Conservation (phyloP, 2,888 invertebrate genomes). For the Pediacus dermestoides region DNA sequence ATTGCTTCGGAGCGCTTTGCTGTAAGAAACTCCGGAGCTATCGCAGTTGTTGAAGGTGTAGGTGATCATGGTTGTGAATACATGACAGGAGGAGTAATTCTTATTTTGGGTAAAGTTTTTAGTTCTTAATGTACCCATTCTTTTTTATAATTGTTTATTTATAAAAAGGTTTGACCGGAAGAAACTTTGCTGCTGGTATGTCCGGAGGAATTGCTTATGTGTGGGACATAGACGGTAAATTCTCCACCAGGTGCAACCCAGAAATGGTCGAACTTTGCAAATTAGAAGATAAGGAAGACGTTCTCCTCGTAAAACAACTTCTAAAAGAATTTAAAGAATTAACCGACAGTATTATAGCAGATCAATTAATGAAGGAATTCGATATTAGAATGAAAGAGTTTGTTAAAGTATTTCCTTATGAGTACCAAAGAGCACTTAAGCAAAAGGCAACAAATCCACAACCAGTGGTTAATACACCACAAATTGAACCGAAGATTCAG, state of each 20-base stretch:
- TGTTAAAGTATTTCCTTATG: conserved; percentile 93
- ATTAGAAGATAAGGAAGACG: conserved; percentile 73
- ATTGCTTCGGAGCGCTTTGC: conserved; percentile 98
- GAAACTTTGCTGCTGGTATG: conserved; percentile 99
- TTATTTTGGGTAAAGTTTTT: conserved; percentile 62
- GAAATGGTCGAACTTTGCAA: conserved; percentile 92
- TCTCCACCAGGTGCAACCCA: conserved; percentile 85
- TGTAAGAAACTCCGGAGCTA: conserved; percentile 95
- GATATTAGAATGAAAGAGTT: conserved; percentile 79
- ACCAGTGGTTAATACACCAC: conserved; percentile 26
- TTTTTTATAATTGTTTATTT: conserved; percentile 13
- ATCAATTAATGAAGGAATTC: conserved; percentile 68
- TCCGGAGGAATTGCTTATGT: conserved; percentile 92
- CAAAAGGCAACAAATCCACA: conserved; percentile 51
- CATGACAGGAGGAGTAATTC: conserved; percentile 93
- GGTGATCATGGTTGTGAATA: conserved; percentile 99
- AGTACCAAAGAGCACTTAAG: conserved; percentile 87
- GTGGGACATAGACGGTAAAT: conserved; percentile 83
- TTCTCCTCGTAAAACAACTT: conserved; percentile 69
- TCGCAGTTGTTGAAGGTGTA: conserved; percentile 95
- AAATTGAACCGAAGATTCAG: conserved; percentile 46
- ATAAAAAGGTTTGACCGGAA: conserved; percentile 76
- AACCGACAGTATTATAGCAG: conserved; percentile 79
- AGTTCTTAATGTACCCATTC: too few species aligned
- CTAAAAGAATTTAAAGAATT: conserved; percentile 81